Base-by-base conservation (phyloP, 2,113 vertebrate genomes). In the Pseudopipra pipra region DNA sequence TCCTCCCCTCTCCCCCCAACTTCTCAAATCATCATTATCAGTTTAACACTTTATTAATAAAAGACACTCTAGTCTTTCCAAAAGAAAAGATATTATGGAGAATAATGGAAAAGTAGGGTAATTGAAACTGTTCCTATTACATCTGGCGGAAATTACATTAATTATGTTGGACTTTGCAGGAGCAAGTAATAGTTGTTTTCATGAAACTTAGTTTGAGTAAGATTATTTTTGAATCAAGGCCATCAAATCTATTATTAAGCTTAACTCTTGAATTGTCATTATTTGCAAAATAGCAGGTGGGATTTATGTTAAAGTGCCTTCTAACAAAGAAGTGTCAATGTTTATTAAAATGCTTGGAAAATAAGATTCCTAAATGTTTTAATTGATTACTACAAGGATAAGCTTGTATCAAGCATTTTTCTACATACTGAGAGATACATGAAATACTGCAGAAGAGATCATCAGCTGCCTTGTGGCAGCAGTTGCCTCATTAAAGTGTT, bases 41-140 rank as follows among this genome's bases (percentile, higher is more conserved):
- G 77, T 78, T 95, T 89, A 94, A 89, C 79, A 43, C 49, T 96
- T 92, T 68, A 90, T 94, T 95, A 95, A 84, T 91, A 95, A 83
- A 95, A 91, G 66, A 35, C 67, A 91, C 27, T 84, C 73, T 70
- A 19, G 52, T 80, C 63, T 86, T 91, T 89, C 72, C 56, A 74
- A 89, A 90, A 87, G 51, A 92, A 59, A 85, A 86, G 56, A 46
- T 90, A 86, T 90, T 86, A 81, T 52, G 70, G 56, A 78, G 52
- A 88, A 71, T 83, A 95, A 93, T 94, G 86, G 81, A 80, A 84
- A 96, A 95, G 82, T 77, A 95, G 46, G 59, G 46, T 95, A 93
- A 96, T 93, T 93, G 90, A 93, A 96, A 90, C 76, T 41, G 63
- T 76, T 88, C 87, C 47, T 78, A 77, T 86, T 93, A 90, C 16